Base-by-base conservation (phyloP, 2,113 vertebrate genomes). In the Colaptes auratus region DNA sequence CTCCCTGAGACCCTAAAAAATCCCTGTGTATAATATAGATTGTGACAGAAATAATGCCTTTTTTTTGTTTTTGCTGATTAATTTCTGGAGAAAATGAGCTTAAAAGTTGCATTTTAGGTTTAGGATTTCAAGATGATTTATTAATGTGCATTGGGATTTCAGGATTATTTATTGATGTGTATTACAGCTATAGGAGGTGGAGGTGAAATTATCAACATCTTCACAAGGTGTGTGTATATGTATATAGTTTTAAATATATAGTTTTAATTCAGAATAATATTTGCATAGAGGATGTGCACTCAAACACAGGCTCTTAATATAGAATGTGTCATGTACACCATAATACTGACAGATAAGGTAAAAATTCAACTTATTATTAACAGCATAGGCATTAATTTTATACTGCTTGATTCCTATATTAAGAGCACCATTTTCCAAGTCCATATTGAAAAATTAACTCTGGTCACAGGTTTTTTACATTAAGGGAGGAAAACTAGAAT, bases 371-470 rank as follows among this genome's bases (percentile, higher is more conserved):
- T 2, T 80, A 50, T 2, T 80, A 50, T 63, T 82, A 70, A 63
- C 55, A 55, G 6, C 33, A 31, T 4, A 63, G 35, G 30, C 16
- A 70, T 27, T 28, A 50, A 42, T 74, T 88, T 81, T 81, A 31
- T 90, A 60, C 7, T 90, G 58, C 31, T 75, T 86, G 74, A 71
- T 88, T 86, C 35, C 53, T 74, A 2, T 84, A 52, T 81, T 89
- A 75, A 64, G 48, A 88, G 14, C 31, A 78, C 18, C 1, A 19
- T 42, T 95, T 90, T 58, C 77, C 83, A 56, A 95, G 64, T 81
- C 64, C 33, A 58, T 92, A 53, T 35, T 93, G 66, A 92, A 92
- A 93, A 84, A 92, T 90, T 95, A 92, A 72, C 65, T 92, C 58
- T 84, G 10, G 27, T 64, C 65, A 82, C 84, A 87, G 31, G 71